Evolutionary conservation across 1,140 invertebrate genomes (phyloP).

Genomic region (Lepidotrigona ventralis): DNA sequence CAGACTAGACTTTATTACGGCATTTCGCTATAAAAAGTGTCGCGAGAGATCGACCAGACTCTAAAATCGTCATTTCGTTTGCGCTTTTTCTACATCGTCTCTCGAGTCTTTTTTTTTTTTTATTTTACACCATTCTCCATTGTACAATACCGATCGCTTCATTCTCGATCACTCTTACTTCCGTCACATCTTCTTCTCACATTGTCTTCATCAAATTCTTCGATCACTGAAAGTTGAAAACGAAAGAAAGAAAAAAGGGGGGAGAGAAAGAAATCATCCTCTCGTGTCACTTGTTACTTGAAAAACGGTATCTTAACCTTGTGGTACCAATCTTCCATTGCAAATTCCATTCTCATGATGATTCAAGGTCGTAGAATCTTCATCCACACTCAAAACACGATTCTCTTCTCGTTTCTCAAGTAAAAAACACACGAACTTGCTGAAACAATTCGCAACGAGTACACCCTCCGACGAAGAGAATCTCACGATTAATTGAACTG

Average conservation of each 20-base stretch:
- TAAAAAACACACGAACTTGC: not conserved
- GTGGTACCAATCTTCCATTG: not conserved
- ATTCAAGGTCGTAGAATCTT: not conserved
- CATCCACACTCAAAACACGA: not conserved
- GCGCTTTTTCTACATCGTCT: conserved; percentile 28
- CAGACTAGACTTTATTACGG: conserved; percentile 53
- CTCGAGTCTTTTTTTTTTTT: not conserved
- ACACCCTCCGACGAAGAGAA: not conserved
- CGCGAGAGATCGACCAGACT: conserved; percentile 28
- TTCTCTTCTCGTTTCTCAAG: not conserved
- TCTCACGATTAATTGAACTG: not conserved
- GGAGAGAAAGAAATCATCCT: no score
- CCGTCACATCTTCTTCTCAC: no score
- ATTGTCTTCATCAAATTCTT: not conserved
- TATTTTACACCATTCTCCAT: not conserved
- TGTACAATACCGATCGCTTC: conserved; percentile 19
- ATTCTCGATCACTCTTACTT: no score
- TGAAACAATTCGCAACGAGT: not conserved
- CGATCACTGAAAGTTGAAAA: not conserved
- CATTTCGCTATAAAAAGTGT: conserved; percentile 63
- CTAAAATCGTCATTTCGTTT: conserved; percentile 41
- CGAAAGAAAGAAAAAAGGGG: no score
- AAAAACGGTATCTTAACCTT: no score
- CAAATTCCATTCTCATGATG: no score
- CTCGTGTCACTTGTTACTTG: no score